A percentile compares a stretch with the other conserved stretches of the same genome.
Conservation (phyloP, 1,140 invertebrate genomes). For the Daktulosphaira vitifoliae region DNA sequence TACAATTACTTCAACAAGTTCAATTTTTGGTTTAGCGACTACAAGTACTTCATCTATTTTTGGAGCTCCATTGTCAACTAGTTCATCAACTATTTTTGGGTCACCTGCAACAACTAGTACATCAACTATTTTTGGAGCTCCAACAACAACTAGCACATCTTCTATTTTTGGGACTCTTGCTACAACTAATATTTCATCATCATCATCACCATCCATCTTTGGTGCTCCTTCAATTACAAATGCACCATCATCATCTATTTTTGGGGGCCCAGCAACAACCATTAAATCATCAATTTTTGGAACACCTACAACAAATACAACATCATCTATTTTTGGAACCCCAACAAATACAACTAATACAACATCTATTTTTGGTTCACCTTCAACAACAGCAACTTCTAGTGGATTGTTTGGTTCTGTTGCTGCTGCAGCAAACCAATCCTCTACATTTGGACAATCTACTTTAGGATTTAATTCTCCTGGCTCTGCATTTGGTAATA, state of each 20-base stretch:
- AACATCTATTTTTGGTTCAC: slow-evolving; percentile 23
- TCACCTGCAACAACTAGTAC: background rate
- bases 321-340: slow-evolving; percentile 14
- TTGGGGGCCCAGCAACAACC: background rate
- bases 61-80: no score
- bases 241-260: no score
- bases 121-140: slow-evolving; percentile 4
- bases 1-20: background rate
- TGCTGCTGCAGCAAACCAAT: slow-evolving; percentile 25
- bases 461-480: slow-evolving; percentile 25
- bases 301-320: slow-evolving; percentile 10
- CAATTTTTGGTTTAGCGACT: background rate
- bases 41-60: no score
- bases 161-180: slow-evolving; percentile 6
- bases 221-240: no score
- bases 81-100: no score
- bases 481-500: slow-evolving; percentile 16
- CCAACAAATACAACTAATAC: slow-evolving; percentile 2
- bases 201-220: no score
- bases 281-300: slow-evolving; percentile 13
- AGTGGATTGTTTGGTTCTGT: slow-evolving; percentile 27
- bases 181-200: no score
- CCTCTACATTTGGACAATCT: slow-evolving; percentile 16
- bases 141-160: slow-evolving; percentile 1
- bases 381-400: slow-evolving; percentile 20